Evolutionary conservation across 2,888 invertebrate genomes (phyloP).

Genomic region (Malthinus seriepunctatus): DNA sequence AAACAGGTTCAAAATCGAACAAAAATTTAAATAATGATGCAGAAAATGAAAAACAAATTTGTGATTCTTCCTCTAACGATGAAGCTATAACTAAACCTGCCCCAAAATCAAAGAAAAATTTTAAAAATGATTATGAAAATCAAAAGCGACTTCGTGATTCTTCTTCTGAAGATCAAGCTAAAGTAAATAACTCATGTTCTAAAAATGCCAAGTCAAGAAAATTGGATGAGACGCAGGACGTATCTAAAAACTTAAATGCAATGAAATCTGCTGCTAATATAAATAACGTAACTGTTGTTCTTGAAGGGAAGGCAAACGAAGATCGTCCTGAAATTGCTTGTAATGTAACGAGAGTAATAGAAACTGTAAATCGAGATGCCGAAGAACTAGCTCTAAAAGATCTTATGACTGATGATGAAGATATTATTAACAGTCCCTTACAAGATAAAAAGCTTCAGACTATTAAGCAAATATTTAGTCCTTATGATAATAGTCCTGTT

Average conservation of each 20-base stretch:
- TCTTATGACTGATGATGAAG: conserved; percentile 43
- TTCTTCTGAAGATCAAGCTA: conserved; percentile 9
- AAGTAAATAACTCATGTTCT: background rate
- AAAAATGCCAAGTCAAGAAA: conserved; percentile 12
- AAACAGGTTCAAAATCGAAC: too few species aligned
- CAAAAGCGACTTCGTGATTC: conserved; percentile 6
- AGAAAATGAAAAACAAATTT: background rate
- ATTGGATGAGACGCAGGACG: conserved; percentile 1
- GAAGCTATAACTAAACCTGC: conserved; percentile 5
- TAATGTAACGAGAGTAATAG: conserved; percentile 5
- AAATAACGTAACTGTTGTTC: conserved; percentile 29
- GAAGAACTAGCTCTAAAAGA: conserved; percentile 14
- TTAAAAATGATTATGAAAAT: too few species aligned
- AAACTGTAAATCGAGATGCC: conserved; percentile 17
- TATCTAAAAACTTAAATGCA: background rate
- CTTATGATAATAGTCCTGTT: conserved; percentile 62
- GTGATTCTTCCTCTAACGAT: conserved; percentile 9
- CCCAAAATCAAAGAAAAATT: too few species aligned
- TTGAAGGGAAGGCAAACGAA: conserved; percentile 12
- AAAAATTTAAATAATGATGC: too few species aligned
- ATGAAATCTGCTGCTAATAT: background rate
- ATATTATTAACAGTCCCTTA: conserved; percentile 22
- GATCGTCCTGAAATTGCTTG: background rate
- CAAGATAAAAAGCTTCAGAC: conserved; percentile 19
- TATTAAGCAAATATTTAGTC: conserved; percentile 55